Evolutionary conservation across 2,888 invertebrate species (phyloP).

Genomic region (Heliothis peltigera): DNA sequence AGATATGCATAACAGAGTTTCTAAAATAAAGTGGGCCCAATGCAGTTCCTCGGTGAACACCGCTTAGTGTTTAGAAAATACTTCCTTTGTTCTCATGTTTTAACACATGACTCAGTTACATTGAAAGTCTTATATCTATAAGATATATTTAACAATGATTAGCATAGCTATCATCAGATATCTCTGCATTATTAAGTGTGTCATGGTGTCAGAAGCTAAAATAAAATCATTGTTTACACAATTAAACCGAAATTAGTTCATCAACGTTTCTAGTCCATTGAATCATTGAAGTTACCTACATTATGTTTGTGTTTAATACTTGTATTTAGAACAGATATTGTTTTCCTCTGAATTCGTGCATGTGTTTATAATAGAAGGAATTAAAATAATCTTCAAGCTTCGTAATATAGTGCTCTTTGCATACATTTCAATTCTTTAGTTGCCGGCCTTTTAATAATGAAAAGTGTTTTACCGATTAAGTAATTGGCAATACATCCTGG

Average conservation of each 20-base stretch:
- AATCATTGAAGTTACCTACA: conserved; percentile 25
- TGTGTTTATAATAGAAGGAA: conserved; percentile 15
- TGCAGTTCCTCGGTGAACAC: conserved; percentile 41
- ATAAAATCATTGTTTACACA: conserved; percentile 42
- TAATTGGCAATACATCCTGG: conserved; percentile 32
- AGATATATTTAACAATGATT: conserved; percentile 26
- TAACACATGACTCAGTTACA: conserved; percentile 34
- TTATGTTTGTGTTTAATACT: conserved; percentile 6
- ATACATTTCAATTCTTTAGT: conserved; percentile 1
- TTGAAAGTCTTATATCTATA: conserved; percentile 11
- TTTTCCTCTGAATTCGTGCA: conserved; percentile 13
- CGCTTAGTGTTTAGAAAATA: conserved; percentile 34
- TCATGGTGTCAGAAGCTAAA: conserved; percentile 42
- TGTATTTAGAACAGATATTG: conserved; percentile 20
- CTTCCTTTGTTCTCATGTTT: conserved; percentile 38
- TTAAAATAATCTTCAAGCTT: conserved; percentile 3
- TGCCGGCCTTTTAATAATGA: not conserved
- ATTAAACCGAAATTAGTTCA: conserved; percentile 37
- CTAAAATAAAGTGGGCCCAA: conserved; percentile 16
- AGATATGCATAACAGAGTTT: not conserved
- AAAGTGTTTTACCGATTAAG: conserved; percentile 4
- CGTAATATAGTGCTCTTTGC: not conserved
- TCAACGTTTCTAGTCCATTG: conserved; percentile 35
- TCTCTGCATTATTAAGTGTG: conserved; percentile 8
- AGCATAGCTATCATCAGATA: conserved; percentile 18